These are phyloP conservation scores for Okamejei kenojei DNA, from an alignment of 2,797 vertebrate genomes.

Conservation along the genomic window DNA sequence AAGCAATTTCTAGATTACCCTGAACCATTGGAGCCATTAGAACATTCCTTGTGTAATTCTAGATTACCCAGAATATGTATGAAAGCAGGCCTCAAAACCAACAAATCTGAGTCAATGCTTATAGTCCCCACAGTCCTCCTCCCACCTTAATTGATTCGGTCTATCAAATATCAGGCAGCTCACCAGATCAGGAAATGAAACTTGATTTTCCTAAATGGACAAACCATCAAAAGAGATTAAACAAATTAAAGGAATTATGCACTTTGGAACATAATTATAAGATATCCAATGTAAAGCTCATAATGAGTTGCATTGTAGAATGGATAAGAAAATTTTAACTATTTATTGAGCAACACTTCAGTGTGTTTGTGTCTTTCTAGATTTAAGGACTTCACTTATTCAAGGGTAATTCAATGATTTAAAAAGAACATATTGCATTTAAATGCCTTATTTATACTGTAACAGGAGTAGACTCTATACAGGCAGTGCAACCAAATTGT, in stretches of 20 bases:
- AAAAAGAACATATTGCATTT: background rate
- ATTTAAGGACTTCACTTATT: background rate
- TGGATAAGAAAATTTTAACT: background rate
- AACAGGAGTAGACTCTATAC: background rate
- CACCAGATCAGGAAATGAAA: background rate
- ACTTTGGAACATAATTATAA: background rate
- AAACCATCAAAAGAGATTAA: background rate
- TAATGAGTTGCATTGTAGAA: background rate
- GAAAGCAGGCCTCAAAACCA: background rate
- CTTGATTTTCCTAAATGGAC: background rate
- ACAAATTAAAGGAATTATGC: background rate
- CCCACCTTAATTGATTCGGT: background rate
- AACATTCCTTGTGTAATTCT: background rate
- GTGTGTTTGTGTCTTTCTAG: background rate
- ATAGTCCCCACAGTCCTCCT: background rate
- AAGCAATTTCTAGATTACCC: too few species aligned
- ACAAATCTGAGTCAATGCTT: background rate
- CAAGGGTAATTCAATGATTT: conserved; percentile 12
- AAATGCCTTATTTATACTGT: background rate
- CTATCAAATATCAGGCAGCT: background rate
- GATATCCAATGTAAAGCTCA: background rate
- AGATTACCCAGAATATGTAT: background rate
- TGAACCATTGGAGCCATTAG: background rate
- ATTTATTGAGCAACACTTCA: background rate
- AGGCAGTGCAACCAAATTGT: background rate